Base-by-base conservation (phyloP, 2,113 vertebrate genomes). In the Mus pahari region DNA sequence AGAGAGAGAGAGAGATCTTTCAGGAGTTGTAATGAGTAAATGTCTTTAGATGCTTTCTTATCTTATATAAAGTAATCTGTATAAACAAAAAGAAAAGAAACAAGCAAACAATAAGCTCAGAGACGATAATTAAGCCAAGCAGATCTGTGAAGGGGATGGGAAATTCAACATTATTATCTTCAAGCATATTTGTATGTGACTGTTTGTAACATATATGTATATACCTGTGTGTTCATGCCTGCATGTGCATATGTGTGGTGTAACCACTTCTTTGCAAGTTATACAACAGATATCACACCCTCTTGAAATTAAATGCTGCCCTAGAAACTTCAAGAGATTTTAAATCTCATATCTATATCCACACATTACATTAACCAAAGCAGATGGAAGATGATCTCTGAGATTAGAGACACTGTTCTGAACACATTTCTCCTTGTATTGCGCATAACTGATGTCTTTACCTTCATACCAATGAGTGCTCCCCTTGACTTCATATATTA, bases 271-370 rank as follows among this genome's bases (percentile, higher is more conserved):
- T 93, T 78, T 97, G 33, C 83, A 96, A 95, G 64, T 95, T 93
- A 93, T 78, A 55, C 89, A 90, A 91, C 24, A 95, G 36, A 94
- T 95, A 96, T 93, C 84, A 91, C 78, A 93, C 39, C n/a, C 42
- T 86, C 42, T 87, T 94, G 83, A 91, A 66, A 91, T 96, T 96
- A 92, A 96, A 75, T 53, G 94, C 78, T 94, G 64, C 28, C 60
- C 24, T 83, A 74, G 36, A 94, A n/a, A n/a, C 94, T 96, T 96
- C 74, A 97, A 90, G 91, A 48, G 86, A 93, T 90, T 94, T 92
- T 79, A 92, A 87, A 95, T 95, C 94, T 96, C 89, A 95, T 17
- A 96, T 86, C 78, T 97, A 50, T 71, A 93, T 68, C 91, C 86
- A 96, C 94, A 94, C 24, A 22, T n/a, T 83, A 86, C 86, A 93